These are phyloP conservation scores for Cynodonichthys magdalenae DNA, from an alignment of 2,797 vertebrate genomes.

Conservation along the genomic window DNA sequence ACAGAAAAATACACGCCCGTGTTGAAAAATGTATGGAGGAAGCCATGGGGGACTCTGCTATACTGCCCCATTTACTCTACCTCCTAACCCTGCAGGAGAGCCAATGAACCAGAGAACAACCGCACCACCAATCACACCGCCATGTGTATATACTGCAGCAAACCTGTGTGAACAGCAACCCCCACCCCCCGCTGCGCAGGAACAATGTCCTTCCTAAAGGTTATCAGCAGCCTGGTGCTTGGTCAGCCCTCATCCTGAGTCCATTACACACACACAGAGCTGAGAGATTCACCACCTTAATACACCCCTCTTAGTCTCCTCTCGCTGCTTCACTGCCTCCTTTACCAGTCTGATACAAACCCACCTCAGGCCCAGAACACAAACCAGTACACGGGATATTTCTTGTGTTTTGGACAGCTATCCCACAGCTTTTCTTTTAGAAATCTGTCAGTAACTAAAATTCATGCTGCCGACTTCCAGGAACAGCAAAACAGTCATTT, in stretches of 20 bases:
- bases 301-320: conserved; percentile 70
- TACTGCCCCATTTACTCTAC: conserved; percentile 71
- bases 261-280: conserved; percentile 77
- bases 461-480: no score
- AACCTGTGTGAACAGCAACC: conserved; percentile 34
- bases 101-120: conserved; percentile 70
- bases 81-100: conserved; percentile 68
- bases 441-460: no score
- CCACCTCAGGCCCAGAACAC: conserved; percentile 39
- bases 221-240: conserved; percentile 77
- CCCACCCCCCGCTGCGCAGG: conserved; percentile 46
- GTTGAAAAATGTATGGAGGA: conserved; percentile 67
- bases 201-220: conserved; percentile 83
- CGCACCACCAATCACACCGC: conserved; percentile 68
- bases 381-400: conserved; percentile 18
- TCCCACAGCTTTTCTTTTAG: no score
- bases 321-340: conserved; percentile 59
- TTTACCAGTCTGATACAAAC: conserved; percentile 64
- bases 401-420: neutral
- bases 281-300: conserved; percentile 71
- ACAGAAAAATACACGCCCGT: conserved; percentile 44
- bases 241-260: conserved; percentile 80
- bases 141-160: conserved; percentile 54
- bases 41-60: conserved; percentile 65
- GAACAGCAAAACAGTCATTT: no score